Conservation (phyloP, 2,113 vertebrate genomes). For the Falcunculus frontatus region DNA sequence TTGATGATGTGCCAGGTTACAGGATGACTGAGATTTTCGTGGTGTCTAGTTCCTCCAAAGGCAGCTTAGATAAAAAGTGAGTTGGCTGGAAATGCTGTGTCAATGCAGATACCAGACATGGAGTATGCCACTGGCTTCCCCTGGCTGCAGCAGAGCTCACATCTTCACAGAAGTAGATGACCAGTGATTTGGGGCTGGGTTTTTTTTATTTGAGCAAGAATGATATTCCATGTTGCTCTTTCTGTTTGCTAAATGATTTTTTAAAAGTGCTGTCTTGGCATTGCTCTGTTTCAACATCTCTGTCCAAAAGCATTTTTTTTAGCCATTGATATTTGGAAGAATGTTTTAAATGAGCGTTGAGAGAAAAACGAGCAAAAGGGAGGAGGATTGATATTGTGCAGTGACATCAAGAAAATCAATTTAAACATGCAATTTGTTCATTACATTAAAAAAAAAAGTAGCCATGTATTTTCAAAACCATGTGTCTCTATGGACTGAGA, state of each 20-base stretch:
- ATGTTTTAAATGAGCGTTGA: neutral
- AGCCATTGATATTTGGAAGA: neutral
- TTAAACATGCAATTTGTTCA: neutral
- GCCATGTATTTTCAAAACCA: neutral
- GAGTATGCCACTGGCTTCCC: neutral
- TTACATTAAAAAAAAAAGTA: neutral
- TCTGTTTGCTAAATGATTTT: neutral
- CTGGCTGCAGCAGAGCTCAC: neutral
- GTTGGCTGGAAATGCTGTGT: neutral
- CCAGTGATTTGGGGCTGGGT: neutral
- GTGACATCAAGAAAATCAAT: neutral
- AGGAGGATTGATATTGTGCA: neutral
- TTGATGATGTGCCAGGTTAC: conserved; percentile 28
- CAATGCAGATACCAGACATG: neutral
- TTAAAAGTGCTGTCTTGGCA: neutral
- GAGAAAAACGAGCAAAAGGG: neutral
- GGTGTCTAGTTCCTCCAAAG: conserved; percentile 15
- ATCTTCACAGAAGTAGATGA: neutral
- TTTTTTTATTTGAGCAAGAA: neutral
- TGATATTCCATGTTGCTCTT: neutral
- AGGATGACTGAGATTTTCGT: conserved; percentile 47
- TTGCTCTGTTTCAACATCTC: neutral
- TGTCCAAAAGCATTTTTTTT: neutral
- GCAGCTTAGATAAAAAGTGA: neutral
- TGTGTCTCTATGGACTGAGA: neutral